Evolutionary conservation across 2,888 invertebrate species (phyloP).

Genomic region (Didymodactylos carnosus): DNA sequence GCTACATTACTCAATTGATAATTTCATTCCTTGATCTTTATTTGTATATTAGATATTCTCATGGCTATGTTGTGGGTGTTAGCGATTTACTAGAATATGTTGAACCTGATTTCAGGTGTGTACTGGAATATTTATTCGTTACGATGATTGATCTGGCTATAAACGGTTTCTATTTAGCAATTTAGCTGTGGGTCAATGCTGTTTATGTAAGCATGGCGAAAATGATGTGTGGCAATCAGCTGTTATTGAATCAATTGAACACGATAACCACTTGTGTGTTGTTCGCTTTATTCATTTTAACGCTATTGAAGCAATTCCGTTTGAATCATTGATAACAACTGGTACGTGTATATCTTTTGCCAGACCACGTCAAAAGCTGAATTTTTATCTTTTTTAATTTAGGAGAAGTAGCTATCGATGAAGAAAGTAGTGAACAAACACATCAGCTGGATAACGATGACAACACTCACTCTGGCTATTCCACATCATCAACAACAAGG

Average conservation of each 20-base stretch:
- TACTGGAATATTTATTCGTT: neutral
- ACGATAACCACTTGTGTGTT: neutral
- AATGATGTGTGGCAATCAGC: conserved; percentile 8
- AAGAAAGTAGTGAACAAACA: neutral
- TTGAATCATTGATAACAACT: neutral
- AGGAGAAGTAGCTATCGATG: no score
- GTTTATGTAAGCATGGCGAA: neutral
- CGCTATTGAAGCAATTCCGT: neutral
- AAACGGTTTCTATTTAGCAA: neutral
- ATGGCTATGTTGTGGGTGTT: neutral
- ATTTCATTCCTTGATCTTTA: no score
- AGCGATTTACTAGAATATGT: conserved; percentile 1
- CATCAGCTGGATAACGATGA: neutral
- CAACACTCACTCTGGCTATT: no score
- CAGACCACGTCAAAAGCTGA: no score
- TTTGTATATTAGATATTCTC: neutral
- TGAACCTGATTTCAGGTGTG: conserved; percentile 3
- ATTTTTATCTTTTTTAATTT: no score
- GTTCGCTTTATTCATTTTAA: neutral
- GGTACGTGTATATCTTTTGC: no score
- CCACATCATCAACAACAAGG: neutral
- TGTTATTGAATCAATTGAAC: conserved; percentile 1
- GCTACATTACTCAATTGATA: no score
- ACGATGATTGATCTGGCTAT: neutral
- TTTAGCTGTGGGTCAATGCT: neutral